Evolutionary conservation across 2,113 vertebrate species (phyloP).

Genomic region (Chaenogobius annularis): DNA sequence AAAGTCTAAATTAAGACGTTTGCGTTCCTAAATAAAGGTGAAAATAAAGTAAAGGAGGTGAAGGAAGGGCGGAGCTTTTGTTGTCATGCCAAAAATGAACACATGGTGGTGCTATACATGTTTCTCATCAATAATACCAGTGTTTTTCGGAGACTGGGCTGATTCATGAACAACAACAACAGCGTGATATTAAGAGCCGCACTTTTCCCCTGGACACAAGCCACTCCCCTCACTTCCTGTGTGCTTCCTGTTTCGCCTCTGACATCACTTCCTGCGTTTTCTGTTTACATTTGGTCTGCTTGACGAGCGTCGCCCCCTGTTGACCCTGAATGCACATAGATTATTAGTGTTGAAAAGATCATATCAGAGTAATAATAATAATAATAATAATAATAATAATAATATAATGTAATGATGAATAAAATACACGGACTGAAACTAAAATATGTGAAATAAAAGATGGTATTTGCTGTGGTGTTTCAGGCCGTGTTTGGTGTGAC

Average conservation of each 20-base stretch:
- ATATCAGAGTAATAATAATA: slow-evolving; percentile 11
- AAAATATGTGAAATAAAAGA: slow-evolving; percentile 70
- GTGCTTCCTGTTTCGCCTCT: not conserved
- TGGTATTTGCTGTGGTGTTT: slow-evolving; percentile 33
- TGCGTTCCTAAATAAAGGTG: too few relatives aligned
- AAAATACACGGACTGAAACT: slow-evolving; percentile 30
- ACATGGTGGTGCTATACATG: slow-evolving; percentile 3
- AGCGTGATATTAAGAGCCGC: not conserved
- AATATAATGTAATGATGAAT: slow-evolving; percentile 5
- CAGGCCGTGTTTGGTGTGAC: not conserved
- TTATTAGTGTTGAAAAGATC: slow-evolving; percentile 60
- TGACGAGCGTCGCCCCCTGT: slow-evolving; percentile 37
- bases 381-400: not conserved
- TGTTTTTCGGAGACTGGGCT: slow-evolving; percentile 2
- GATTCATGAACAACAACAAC: not conserved
- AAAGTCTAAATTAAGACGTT: too few relatives aligned
- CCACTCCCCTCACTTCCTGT: slow-evolving; percentile 8
- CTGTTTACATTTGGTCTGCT: not conserved
- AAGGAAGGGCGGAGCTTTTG: not conserved
- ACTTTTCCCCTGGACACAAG: slow-evolving; percentile 11
- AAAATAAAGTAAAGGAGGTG: too few relatives aligned
- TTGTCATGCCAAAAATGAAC: not conserved
- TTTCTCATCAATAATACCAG: not conserved
- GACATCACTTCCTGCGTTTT: slow-evolving; percentile 7
- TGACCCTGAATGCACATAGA: slow-evolving; percentile 58